phyloP scores from a whole-genome alignment of 2,797 vertebrate species.

The Anomalospiza imberbis region DNA sequence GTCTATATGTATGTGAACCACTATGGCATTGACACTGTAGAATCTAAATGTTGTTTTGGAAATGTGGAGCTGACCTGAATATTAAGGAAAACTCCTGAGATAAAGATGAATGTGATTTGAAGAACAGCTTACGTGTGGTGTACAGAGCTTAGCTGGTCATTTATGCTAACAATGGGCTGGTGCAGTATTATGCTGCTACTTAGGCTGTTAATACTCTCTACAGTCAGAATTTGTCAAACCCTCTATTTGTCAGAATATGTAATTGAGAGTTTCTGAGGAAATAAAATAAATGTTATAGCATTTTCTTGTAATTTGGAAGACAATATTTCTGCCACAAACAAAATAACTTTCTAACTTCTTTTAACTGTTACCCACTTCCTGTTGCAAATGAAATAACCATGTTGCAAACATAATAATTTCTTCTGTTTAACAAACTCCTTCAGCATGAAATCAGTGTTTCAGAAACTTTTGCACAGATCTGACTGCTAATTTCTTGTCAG shows the following conservation, averaged over 20 bases:
- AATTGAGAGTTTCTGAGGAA: background rate
- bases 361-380: background rate
- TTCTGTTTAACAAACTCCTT: background rate
- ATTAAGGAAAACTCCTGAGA: background rate
- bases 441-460: background rate
- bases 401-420: background rate
- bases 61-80: constrained; percentile 16
- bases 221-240: background rate
- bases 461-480: background rate
- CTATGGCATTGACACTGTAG: background rate
- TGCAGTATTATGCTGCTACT: background rate
- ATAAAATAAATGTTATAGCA: background rate
- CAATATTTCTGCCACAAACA: background rate
- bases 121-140: background rate
- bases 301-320: background rate
- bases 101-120: background rate
- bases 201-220: background rate
- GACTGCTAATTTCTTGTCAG: background rate
- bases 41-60: constrained; percentile 36
- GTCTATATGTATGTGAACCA: background rate
- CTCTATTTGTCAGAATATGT: background rate
- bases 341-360: background rate
- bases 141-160: background rate
- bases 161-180: background rate
- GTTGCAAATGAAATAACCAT: background rate